phyloP scores from a whole-genome alignment of 2,888 invertebrate genomes.

The Tetragnatha montana region DNA sequence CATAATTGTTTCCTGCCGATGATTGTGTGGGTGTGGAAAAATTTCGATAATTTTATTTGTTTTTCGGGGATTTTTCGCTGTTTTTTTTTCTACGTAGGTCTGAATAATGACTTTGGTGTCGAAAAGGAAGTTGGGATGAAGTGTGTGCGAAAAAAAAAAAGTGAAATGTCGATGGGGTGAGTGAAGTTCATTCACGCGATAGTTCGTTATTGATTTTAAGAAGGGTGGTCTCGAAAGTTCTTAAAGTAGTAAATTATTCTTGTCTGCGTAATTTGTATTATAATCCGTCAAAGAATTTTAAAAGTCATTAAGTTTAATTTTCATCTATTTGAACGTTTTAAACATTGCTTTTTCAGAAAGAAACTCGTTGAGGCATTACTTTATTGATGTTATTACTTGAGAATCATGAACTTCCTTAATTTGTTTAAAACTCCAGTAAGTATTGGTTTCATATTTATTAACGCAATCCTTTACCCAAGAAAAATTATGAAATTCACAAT shows the following conservation, averaged over 20 bases:
- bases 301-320: no score
- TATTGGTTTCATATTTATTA: no score
- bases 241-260: neutral
- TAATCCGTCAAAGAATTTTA: no score
- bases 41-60: conserved; percentile 37
- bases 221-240: neutral
- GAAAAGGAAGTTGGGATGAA: conserved; percentile 7
- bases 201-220: neutral
- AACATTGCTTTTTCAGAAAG: no score
- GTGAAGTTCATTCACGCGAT: neutral
- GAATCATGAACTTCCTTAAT: no score
- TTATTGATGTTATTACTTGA: no score
- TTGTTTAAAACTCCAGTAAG: no score
- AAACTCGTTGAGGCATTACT: no score
- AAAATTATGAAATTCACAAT: no score
- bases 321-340: no score
- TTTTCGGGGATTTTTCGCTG: neutral
- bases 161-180: neutral
- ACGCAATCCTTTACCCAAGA: no score
- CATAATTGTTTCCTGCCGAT: conserved; percentile 65
- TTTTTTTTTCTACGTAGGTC: conserved; percentile 1
- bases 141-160: neutral
- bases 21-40: conserved; percentile 46
- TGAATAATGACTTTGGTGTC: conserved; percentile 49
- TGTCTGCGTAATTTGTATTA: neutral